phyloP scores from a whole-genome alignment of 1,140 invertebrate genomes.

The Drosophila mayri region DNA sequence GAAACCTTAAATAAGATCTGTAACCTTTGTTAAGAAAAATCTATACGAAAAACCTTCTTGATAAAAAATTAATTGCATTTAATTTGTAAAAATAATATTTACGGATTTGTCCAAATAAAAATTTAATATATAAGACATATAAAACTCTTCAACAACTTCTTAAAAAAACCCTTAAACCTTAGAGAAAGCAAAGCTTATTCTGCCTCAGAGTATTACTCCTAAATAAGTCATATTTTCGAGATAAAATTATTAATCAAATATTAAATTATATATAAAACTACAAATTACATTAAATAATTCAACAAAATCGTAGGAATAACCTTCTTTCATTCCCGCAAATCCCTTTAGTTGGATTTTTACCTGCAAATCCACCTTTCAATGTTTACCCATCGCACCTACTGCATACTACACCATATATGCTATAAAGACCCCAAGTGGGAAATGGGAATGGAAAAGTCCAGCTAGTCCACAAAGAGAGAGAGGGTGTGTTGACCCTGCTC shows the following conservation, averaged over 20 bases:
- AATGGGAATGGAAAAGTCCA: conserved; percentile 6
- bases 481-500: conserved; percentile 57
- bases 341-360: not conserved
- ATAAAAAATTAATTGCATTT: no score
- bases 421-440: conserved; percentile 1
- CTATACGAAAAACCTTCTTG: no score
- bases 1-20: no score
- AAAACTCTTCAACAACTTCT: not conserved
- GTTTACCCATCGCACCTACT: conserved; percentile 77
- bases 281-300: not conserved
- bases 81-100: no score
- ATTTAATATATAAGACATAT: not conserved
- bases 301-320: no score
- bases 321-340: no score
- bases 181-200: not conserved
- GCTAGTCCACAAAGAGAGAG: no score
- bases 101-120: no score
- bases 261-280: not conserved
- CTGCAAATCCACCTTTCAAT: conserved; percentile 15
- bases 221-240: not conserved
- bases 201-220: not conserved
- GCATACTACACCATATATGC: no score
- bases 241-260: not conserved
- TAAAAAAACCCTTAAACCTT: not conserved
- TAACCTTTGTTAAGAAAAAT: no score